These are phyloP conservation scores for Cantharis lateralis DNA, from an alignment of 2,888 invertebrate genomes.

Conservation along the genomic window DNA sequence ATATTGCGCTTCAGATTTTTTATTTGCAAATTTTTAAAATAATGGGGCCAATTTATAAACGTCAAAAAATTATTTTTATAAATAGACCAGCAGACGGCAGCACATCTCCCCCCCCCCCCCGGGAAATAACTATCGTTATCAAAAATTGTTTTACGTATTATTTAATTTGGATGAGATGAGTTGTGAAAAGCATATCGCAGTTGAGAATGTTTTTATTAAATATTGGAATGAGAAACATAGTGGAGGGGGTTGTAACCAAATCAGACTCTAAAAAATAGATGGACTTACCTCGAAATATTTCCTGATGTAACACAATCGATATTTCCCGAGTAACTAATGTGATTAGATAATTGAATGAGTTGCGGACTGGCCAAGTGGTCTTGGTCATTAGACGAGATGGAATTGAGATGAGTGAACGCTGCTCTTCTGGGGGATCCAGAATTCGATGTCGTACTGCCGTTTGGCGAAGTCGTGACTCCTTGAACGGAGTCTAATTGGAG, in stretches of 20 bases:
- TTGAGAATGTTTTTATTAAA: neutral
- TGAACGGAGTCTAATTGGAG: conserved; percentile 47
- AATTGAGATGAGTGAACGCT: conserved; percentile 42
- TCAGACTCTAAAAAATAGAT: neutral
- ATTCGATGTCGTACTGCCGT: conserved; percentile 50
- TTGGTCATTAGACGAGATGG: conserved; percentile 42
- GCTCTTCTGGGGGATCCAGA: conserved; percentile 45
- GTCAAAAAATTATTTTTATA: no score
- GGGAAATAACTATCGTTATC: neutral
- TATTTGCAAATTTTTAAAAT: neutral
- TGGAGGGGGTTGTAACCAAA: neutral
- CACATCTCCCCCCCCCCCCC: no score
- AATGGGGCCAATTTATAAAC: neutral
- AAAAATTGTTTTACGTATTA: neutral
- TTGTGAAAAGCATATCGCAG: neutral
- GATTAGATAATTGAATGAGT: conserved; percentile 51
- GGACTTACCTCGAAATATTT: conserved; percentile 37
- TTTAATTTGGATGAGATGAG: neutral
- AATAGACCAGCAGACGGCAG: no score
- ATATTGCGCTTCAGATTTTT: neutral
- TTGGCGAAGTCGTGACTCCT: conserved; percentile 46
- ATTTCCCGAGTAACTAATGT: conserved; percentile 50
- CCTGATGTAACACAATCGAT: conserved; percentile 36
- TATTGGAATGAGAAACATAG: no score
- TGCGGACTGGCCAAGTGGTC: conserved; percentile 44